Evolutionary conservation across 2,888 invertebrate genomes (phyloP), one percentile per base, ranked within the genome.

Genomic region (Tachina fera): DNA sequence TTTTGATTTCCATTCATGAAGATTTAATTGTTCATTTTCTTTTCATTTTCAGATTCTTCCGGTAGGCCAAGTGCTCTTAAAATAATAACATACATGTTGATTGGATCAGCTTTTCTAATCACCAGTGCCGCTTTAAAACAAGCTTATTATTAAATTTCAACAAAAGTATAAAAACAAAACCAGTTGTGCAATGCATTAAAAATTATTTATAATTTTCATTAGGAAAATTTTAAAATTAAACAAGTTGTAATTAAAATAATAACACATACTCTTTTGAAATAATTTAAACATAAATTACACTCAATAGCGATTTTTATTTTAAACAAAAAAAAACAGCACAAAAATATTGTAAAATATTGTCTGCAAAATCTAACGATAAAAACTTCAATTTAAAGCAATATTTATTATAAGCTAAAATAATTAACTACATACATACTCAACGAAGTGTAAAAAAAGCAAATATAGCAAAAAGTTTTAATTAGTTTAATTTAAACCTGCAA

Each of bases 11-110:
- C 13, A 4, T 0, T 4, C 31, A 31, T 3, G 10, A 8, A 14
- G 51, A 10, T 49, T 56, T 41, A 4, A 72, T 58, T 6, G 6
- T 22, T 22, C n/a, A 41, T 53, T 58, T 72, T 39, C 11, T 58
- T 56, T 51, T 31, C 6, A 51, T 16, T 89, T 89, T 8, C 87
- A 93, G 93, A 92, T 91, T 92, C 93, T 92, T 93, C 93, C 92
- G 92, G 91, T 88, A 92, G 92, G 88, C 93, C 93, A 89, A 92
- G 92, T 90, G 91, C 91, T 88, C 91, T 93, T 86, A 93, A 93
- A 91, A 91, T 93, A 87, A 92, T 93, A 84, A 93, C 93, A 84
- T 92, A 92, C 86, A 86, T 91, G 84, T 87, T 93, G 87, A 92
- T 92, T 86, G 92, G 92, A 76, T 91, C 92, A 78, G 93, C 93